phyloP scores from a whole-genome alignment of 2,888 invertebrate genomes.

The Leptinotarsa juncta region DNA sequence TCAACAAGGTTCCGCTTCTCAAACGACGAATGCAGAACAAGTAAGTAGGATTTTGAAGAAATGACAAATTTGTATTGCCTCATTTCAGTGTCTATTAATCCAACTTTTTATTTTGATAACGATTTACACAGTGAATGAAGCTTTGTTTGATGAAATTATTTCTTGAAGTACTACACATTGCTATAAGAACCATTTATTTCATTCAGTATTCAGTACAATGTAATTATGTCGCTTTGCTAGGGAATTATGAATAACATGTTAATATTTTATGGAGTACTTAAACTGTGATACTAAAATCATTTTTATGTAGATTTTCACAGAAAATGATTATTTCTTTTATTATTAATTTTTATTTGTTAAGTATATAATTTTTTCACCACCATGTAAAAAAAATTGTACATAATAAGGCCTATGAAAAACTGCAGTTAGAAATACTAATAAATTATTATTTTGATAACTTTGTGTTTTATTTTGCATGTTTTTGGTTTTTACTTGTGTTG shows the following conservation, averaged over 20 bases:
- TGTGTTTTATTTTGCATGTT: slow-evolving; percentile 48
- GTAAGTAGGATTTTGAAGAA: slow-evolving; percentile 63
- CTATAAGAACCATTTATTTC: background rate
- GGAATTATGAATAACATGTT: slow-evolving; percentile 18
- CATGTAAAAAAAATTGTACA: slow-evolving; percentile 17
- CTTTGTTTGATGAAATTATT: background rate
- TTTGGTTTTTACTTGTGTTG: slow-evolving; percentile 24
- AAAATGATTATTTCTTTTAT: slow-evolving; percentile 34
- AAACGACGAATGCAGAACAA: slow-evolving; percentile 57
- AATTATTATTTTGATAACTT: slow-evolving; percentile 46
- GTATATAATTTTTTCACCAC: slow-evolving; percentile 17
- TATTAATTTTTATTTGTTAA: slow-evolving; percentile 31
- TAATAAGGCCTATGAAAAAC: slow-evolving; percentile 24
- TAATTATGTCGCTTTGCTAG: background rate
- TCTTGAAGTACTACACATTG: background rate
- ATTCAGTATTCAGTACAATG: slow-evolving; percentile 10
- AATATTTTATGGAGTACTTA: slow-evolving; percentile 40
- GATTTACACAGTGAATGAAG: background rate
- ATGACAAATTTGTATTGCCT: slow-evolving; percentile 43
- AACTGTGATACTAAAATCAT: slow-evolving; percentile 52
- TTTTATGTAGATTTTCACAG: slow-evolving; percentile 46
- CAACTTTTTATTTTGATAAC: background rate
- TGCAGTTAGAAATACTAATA: slow-evolving; percentile 40
- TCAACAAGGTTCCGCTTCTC: slow-evolving; percentile 44
- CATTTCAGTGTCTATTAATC: background rate